These are phyloP conservation scores for Sebastes umbrosus DNA, from an alignment of 2,797 vertebrate genomes.

Conservation along the genomic window DNA sequence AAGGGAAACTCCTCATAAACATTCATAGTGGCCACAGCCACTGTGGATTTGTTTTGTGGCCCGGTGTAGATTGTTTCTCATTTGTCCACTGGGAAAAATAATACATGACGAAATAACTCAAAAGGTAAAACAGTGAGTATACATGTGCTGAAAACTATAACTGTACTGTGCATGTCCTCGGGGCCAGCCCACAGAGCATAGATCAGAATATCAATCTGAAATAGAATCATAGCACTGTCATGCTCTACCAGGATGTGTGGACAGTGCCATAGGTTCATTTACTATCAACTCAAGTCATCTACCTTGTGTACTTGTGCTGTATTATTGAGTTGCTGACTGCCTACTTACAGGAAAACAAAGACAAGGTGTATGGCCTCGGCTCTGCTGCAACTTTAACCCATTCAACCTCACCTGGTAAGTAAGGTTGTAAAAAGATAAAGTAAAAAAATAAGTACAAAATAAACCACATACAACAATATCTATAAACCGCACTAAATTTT, in stretches of 20 bases:
- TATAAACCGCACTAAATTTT: too few relatives aligned
- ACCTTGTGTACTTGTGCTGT: too few relatives aligned
- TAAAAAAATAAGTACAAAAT: too few relatives aligned
- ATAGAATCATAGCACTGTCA: background rate
- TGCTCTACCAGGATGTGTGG: too few relatives aligned
- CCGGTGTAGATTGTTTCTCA: slow-evolving; percentile 1
- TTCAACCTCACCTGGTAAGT: too few relatives aligned
- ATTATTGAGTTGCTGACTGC: background rate
- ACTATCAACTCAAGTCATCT: background rate
- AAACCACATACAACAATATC: too few relatives aligned
- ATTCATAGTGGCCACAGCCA: slow-evolving; percentile 20
- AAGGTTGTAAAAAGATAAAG: too few relatives aligned
- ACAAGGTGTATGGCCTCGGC: too few relatives aligned
- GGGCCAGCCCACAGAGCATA: background rate
- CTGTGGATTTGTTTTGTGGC: slow-evolving; percentile 17
- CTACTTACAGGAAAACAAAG: too few relatives aligned
- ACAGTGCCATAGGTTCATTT: background rate
- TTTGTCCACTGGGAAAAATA: background rate
- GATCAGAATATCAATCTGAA: background rate
- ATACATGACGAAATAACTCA: background rate
- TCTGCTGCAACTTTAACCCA: too few relatives aligned
- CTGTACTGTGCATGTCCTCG: background rate
- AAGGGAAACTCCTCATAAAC: slow-evolving; percentile 25
- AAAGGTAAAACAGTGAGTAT: background rate
- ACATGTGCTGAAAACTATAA: background rate